phyloP scores from a whole-genome alignment of 2,113 vertebrate species.

The Anolis carolinensis region DNA sequence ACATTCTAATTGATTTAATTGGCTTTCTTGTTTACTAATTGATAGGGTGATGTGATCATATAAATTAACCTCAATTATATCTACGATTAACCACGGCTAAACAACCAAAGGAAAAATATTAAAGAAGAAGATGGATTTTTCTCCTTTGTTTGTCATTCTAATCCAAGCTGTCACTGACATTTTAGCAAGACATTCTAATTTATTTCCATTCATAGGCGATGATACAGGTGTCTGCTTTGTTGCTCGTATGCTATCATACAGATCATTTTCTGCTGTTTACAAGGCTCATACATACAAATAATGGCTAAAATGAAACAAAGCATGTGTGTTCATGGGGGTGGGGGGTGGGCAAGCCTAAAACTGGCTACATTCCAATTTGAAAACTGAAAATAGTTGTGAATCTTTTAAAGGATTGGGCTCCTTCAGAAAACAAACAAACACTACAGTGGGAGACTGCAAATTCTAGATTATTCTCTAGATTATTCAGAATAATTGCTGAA shows the following conservation, averaged over 20 bases:
- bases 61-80: conserved; percentile 67
- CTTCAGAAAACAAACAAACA: not conserved
- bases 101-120: not conserved
- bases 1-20: conserved; percentile 70
- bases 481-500: not conserved
- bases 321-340: no score
- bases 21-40: conserved; percentile 73
- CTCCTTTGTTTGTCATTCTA: conserved; percentile 18
- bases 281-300: not conserved
- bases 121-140: not conserved
- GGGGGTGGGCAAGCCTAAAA: not conserved
- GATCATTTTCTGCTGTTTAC: not conserved
- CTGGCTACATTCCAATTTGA: not conserved
- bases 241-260: not conserved
- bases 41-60: conserved; percentile 65
- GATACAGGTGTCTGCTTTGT: not conserved
- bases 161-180: not conserved
- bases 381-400: not conserved
- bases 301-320: not conserved
- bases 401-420: not conserved
- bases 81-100: conserved; percentile 67
- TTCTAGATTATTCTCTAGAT: not conserved
- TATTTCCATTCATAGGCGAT: not conserved
- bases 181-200: not conserved
- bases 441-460: not conserved